phyloP scores from a whole-genome alignment of 2,888 invertebrate genomes.

The Heliconius ismenius region DNA sequence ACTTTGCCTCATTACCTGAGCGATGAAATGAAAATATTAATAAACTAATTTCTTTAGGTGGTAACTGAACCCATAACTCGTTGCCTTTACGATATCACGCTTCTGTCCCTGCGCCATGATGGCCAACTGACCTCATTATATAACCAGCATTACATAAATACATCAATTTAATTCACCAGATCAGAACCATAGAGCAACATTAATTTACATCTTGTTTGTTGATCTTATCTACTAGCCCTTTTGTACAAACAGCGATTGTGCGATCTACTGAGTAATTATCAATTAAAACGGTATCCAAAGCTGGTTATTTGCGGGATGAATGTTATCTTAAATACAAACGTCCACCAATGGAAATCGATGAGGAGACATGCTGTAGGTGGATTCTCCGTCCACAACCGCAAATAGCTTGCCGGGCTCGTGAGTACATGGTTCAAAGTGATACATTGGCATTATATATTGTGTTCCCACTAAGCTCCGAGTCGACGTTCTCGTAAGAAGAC shows the following conservation, averaged over 20 bases:
- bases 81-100: not conserved
- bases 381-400: slow-evolving; percentile 43
- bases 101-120: not conserved
- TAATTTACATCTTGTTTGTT: slow-evolving; percentile 39
- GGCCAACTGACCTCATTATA: no score
- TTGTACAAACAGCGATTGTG: slow-evolving; percentile 38
- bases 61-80: not conserved
- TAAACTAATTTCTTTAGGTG: not conserved
- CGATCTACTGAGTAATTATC: slow-evolving; percentile 39
- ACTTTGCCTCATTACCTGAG: not conserved
- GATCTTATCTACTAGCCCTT: slow-evolving; percentile 39
- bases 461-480: slow-evolving; percentile 41
- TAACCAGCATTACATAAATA: slow-evolving; percentile 27
- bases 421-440: slow-evolving; percentile 46
- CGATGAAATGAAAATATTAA: not conserved
- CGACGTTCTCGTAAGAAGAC: slow-evolving; percentile 35
- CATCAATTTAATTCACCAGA: slow-evolving; percentile 32
- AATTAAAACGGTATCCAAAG: slow-evolving; percentile 38
- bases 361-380: slow-evolving; percentile 39
- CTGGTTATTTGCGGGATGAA: slow-evolving; percentile 40
- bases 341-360: slow-evolving; percentile 42
- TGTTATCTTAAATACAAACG: slow-evolving; percentile 39
- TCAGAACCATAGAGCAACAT: slow-evolving; percentile 29
- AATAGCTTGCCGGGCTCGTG: slow-evolving; percentile 46
- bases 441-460: slow-evolving; percentile 46